Evolutionary conservation across 2,888 invertebrate genomes (phyloP).

Genomic region (Ichneumon xanthorius): DNA sequence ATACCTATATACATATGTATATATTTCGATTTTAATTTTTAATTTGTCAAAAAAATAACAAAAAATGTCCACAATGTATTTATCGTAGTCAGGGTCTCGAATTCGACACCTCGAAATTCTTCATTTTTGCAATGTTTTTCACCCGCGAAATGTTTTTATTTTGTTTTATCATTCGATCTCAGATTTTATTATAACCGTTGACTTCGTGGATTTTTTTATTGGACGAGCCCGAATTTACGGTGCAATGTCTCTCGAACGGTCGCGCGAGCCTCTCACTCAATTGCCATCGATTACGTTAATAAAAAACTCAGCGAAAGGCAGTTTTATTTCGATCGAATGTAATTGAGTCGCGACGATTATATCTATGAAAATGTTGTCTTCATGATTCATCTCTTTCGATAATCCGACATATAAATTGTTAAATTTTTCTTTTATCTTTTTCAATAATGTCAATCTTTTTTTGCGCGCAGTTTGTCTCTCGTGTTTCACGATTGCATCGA

Average conservation of each 20-base stretch:
- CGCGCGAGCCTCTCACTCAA: background rate
- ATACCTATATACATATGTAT: no score
- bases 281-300: constrained; percentile 23
- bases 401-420: background rate
- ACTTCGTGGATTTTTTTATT: background rate
- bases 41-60: background rate
- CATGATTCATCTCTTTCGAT: no score
- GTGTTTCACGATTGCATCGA: no score
- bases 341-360: background rate
- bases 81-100: constrained; percentile 51
- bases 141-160: background rate
- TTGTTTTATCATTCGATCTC: background rate
- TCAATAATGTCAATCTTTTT: no score
- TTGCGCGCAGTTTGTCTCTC: no score
- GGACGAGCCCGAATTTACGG: background rate
- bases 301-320: background rate
- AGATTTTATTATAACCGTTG: background rate
- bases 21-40: background rate
- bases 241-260: background rate
- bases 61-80: background rate
- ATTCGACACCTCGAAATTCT: constrained; percentile 46
- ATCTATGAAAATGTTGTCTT: background rate
- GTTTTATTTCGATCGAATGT: background rate
- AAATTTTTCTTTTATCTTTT: background rate
- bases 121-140: constrained; percentile 50